Percentiles rank a stretch among this genome's conserved stretches.
Evolutionary conservation across 2,888 invertebrate species (phyloP).

Genomic region (Phengaris arion): DNA sequence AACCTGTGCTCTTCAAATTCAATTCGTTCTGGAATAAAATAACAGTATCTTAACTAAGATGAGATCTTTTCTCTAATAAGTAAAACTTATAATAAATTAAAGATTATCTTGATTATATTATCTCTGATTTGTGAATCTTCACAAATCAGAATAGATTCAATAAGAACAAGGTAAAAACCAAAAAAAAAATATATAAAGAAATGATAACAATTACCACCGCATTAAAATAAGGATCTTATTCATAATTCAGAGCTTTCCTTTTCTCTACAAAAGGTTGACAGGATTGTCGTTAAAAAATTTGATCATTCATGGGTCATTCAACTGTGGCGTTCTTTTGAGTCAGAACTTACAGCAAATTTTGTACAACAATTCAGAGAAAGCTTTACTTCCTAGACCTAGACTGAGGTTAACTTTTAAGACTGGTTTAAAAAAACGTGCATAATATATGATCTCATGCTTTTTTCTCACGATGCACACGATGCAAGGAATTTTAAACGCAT

Average conservation of each 20-base stretch:
- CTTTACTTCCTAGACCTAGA: background rate
- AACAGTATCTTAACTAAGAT: background rate
- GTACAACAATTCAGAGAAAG: conserved; percentile 5
- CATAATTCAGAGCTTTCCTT: background rate
- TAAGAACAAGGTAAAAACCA: too few species aligned
- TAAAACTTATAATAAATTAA: background rate
- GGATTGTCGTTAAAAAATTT: background rate
- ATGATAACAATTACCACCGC: too few species aligned
- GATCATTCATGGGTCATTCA: background rate
- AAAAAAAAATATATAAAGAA: too few species aligned
- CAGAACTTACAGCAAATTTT: background rate
- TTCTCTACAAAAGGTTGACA: background rate
- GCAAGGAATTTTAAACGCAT: conserved; percentile 29
- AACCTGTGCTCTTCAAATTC: background rate
- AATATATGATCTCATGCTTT: background rate
- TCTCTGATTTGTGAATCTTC: too few species aligned
- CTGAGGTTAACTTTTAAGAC: background rate
- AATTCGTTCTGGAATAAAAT: conserved; percentile 7
- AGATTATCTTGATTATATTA: too few species aligned
- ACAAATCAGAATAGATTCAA: background rate
- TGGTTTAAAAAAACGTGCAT: conserved; percentile 1
- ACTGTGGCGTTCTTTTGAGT: background rate
- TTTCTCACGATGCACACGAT: conserved; percentile 22
- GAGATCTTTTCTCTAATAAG: background rate
- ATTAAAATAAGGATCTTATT: too few species aligned